phyloP scores from a whole-genome alignment of 30 jellyfish, hydroid and myxozoan genomes.

The Hydractinia symbiolongicarpus region DNA sequence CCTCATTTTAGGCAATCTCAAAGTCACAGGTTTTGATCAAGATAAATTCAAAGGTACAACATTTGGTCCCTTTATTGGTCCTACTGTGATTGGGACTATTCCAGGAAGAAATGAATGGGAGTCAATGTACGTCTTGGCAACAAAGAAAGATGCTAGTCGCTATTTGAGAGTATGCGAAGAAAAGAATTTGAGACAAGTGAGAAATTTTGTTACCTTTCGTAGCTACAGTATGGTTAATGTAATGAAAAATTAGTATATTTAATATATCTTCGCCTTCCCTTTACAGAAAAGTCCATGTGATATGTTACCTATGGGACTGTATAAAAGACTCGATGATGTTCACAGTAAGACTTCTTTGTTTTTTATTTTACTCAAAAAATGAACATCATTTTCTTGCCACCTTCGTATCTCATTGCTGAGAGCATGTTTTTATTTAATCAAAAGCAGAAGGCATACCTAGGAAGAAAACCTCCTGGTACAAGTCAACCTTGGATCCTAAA shows the following conservation, averaged over 20 bases:
- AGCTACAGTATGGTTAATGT: not conserved
- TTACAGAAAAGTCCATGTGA: conserved; percentile 4
- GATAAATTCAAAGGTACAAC: not conserved
- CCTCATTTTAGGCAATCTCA: not conserved
- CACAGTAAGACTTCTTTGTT: not conserved
- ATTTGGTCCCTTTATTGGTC: conserved; percentile 13
- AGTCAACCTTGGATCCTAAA: too few species aligned
- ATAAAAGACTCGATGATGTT: conserved; percentile 10
- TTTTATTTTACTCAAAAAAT: not conserved
- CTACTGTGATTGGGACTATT: conserved; percentile 11
- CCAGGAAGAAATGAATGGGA: conserved; percentile 18
- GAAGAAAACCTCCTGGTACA: too few species aligned
- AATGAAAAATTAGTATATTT: not conserved
- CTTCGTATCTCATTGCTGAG: too few species aligned
- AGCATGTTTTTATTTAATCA: too few species aligned
- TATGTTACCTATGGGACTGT: conserved; percentile 8
- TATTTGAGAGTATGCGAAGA: conserved; percentile 10
- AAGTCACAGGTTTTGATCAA: conserved; percentile 12
- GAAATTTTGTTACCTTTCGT: not conserved
- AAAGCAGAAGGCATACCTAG: too few species aligned
- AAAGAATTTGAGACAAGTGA: conserved; percentile 3
- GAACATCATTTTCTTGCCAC: too few species aligned
- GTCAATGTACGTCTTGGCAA: conserved; percentile 10
- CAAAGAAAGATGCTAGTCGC: conserved; percentile 1
- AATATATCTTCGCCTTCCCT: not conserved